These are phyloP conservation scores for Neolamprologus sp. DNA, from an alignment of 2,113 vertebrate species.

Conservation along the genomic window DNA sequence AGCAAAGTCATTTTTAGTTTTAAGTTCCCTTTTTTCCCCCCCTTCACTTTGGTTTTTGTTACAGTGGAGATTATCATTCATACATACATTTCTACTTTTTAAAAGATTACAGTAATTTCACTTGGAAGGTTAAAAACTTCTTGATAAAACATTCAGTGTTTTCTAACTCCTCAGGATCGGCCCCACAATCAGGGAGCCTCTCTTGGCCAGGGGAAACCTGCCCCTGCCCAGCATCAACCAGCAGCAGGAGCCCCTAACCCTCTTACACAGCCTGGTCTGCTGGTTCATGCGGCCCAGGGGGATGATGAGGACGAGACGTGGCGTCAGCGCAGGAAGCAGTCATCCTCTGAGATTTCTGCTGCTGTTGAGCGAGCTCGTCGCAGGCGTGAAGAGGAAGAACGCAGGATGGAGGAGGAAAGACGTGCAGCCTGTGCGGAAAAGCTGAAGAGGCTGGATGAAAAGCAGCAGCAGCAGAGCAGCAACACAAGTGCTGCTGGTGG, in stretches of 20 bases:
- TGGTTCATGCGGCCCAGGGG: conserved; percentile 54
- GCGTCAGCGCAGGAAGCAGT: conserved; percentile 88
- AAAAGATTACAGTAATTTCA: background rate
- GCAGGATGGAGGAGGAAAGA: conserved; percentile 88
- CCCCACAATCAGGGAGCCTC: conserved; percentile 48
- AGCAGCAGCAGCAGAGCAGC: conserved; percentile 62
- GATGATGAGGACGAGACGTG: conserved; percentile 91
- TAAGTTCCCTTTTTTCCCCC: background rate
- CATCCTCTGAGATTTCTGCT: conserved; percentile 83
- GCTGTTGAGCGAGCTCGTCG: conserved; percentile 86
- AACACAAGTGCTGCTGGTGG: background rate
- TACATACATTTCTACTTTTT: background rate
- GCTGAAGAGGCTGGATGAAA: conserved; percentile 86
- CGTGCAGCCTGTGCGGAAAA: conserved; percentile 88
- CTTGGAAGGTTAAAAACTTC: background rate
- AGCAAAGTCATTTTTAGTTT: conserved; percentile 20
- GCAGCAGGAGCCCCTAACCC: conserved; percentile 46
- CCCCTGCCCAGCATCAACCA: conserved; percentile 20
- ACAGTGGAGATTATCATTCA: background rate
- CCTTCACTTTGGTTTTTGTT: background rate
- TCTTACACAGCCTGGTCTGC: conserved; percentile 43
- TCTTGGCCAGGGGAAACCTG: conserved; percentile 32
- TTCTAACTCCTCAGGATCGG: conserved; percentile 46
- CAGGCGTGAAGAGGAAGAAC: conserved; percentile 85
- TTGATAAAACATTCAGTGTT: background rate